Evolutionary conservation across 1,140 invertebrate species (phyloP), one percentile per base, ranked within the genome.

Genomic region (Diuraphis noxia): DNA sequence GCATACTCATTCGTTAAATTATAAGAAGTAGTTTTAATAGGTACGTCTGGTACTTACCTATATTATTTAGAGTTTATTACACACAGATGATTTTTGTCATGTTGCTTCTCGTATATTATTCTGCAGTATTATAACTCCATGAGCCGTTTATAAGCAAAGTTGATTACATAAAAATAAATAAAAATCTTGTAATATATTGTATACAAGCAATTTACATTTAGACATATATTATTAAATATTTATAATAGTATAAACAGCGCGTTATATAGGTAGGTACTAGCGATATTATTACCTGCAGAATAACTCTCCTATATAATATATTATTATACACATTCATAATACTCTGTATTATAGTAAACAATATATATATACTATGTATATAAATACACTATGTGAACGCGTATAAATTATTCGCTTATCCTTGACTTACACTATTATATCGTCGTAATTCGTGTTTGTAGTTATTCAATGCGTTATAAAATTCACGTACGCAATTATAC

Each of bases 371-470:
- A n/a, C n/a, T n/a, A n/a, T n/a, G n/a, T n/a, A 72, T 34, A 72
- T 34, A 63, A n/a, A 72, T 72, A 72, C 56, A n/a, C 34, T n/a
- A 79, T 3, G 77, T 9, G 36, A 79, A 38, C 19, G 34, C 34
- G 7, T 79, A 79, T 79, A 79, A 79, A 79, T 79, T 79, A 79
- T 79, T 79, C 77, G 19, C 36, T 79, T 79, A 79, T 79, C 77
- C 77, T 79, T 79, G 77, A 79, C 36, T 79, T 79, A 72, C 77
- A 36, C 77, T 79, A 79, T 79, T 72, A 72, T 72, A 72, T 72
- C 56, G 30, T 72, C 56, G 56, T 72, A 72, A 72, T 72, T 72
- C 56, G 56, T 72, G 56, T 72, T 72, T 72, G n/a, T 72, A 79
- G 77, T 79, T 79, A 79, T 79, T 36, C 77, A 38, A 79, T 38